Evolutionary conservation across 2,113 vertebrate genomes (phyloP).

Genomic region (Ascaphus truei): DNA sequence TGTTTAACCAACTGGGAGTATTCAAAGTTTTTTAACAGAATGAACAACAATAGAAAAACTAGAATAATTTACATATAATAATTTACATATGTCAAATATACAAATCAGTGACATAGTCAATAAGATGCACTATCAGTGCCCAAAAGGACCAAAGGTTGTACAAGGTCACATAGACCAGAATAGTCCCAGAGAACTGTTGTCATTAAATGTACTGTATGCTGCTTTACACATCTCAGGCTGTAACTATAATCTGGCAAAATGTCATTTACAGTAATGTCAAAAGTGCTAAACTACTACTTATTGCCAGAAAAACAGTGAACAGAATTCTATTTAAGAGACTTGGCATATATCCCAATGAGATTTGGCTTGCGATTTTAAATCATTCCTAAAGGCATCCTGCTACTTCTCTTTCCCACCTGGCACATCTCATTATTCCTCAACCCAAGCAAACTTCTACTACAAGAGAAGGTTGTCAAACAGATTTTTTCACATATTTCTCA

Average conservation of each 20-base stretch:
- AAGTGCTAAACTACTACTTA: not conserved
- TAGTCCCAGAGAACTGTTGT: not conserved
- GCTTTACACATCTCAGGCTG: not conserved
- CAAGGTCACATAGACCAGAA: not conserved
- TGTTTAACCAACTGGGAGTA: too few relatives aligned
- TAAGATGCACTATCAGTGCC: too few relatives aligned
- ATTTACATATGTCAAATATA: too few relatives aligned
- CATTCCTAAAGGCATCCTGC: slow-evolving; percentile 1
- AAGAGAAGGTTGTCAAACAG: slow-evolving; percentile 7
- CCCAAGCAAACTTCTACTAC: not conserved
- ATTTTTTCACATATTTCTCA: not conserved
- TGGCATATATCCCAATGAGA: slow-evolving; percentile 19
- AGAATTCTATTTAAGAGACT: not conserved
- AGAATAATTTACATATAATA: too few relatives aligned
- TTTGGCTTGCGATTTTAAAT: slow-evolving; percentile 16
- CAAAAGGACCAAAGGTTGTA: too few relatives aligned
- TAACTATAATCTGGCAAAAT: not conserved
- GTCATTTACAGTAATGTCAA: slow-evolving; percentile 16
- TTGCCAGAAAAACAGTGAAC: slow-evolving; percentile 17
- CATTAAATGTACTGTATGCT: not conserved
- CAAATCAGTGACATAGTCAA: too few relatives aligned
- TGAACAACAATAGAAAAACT: too few relatives aligned
- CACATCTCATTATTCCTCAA: not conserved
- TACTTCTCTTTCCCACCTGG: slow-evolving; percentile 9
- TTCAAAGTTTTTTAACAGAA: too few relatives aligned